Base-by-base conservation (phyloP, 2,797 vertebrate species). In the Phyllotis vaccarum region DNA sequence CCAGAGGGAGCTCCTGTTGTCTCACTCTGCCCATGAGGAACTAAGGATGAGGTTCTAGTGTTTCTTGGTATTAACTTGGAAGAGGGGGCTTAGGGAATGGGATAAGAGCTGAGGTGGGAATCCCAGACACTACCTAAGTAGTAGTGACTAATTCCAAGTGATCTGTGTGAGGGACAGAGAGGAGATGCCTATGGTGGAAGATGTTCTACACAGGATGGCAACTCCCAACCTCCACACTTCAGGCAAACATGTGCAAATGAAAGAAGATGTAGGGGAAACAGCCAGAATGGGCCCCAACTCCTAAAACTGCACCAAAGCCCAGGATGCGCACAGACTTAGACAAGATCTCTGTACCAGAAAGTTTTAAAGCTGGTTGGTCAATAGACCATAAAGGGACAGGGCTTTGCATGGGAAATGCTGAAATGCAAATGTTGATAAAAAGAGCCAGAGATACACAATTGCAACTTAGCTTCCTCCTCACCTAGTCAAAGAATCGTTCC, bases 201-300 rank as follows among this genome's bases (percentile, higher is more conserved):
- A 12, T 37, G 66, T 90, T 64, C 52, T 19, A n/a, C 54, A 16
- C 13, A 34, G 22, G n/a, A 64, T 5, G 34, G 54, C 70, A 52
- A 27, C 3, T 88, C 64, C 40, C 29, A 58, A 34, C 8, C 43
- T 58, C 75, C n/a, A 22, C 54, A 31, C 70, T 92, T 87, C 43
- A 40, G 40, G 74, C 78, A 74, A 14, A 13, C 1, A 11, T 19
- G 14, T 16, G 13, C 34, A n/a, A 46, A 83, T 40, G 2, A 24
- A 88, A 21, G 29, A 17, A 29, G 14, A 19, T 49, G 56, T 5
- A 43, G 52, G 12, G 10, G 34, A 14, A 79, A 54, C 6, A 16
- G 4, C 0, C 17, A 5, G 7, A 7, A 66, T 21, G 4, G 31
- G 24, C 7, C 34, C 10, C 16, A 7, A 6, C 13, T 29, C 49